Base-by-base conservation (phyloP, 2,797 vertebrate species). In the Denticeps clupeoides region DNA sequence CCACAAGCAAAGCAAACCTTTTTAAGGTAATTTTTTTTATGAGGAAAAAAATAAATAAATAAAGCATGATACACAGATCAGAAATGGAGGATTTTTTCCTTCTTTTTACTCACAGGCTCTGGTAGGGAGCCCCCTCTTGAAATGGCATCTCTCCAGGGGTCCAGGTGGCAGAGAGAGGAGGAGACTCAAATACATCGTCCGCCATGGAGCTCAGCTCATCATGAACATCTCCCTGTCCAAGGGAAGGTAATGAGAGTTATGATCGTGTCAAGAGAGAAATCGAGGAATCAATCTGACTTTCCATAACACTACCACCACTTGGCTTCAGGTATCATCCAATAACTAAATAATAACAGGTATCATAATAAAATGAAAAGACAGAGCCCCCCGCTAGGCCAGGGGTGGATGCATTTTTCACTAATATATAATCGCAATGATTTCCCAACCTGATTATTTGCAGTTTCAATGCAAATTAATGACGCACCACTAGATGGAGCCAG, bases 181-280 rank as follows among this genome's bases (percentile, higher is more conserved):
- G 93, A 0, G 94, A 97, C 71, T 98, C 93, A 8, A 98, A 98
- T 29, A 98, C 94, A 0, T 97, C 94, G 1, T 98, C 94, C 0
- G 89, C 80, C 86, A 97, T 94, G 33, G 90, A 94, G 68, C 82
- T 89, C 0, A 80, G 73, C 67, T 96, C 93, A 0, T 84, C 87
- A 0, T 84, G 87, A 42, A 69, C 78, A 49, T 92, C 92, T 27
- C 83, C 78, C 87, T 89, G 67, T 15, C 0, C 5, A 13, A 13
- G 4, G n/a, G 10, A 6, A 44, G 32, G 28, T 5, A 5, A 6
- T n/a, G 12, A 16, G 38, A 28, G 24, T 16, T n/a, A n/a, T n/a
- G n/a, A n/a, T n/a, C n/a, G n/a, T n/a, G 23, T 10, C 32, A 26
- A 4, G 19, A 4, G n/a, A 27, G 40, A 12, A 38, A 13, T 5